Evolutionary conservation across 1,140 invertebrate genomes (phyloP), one percentile per base, ranked within the genome.

Genomic region (Sycophaga agraensis): DNA sequence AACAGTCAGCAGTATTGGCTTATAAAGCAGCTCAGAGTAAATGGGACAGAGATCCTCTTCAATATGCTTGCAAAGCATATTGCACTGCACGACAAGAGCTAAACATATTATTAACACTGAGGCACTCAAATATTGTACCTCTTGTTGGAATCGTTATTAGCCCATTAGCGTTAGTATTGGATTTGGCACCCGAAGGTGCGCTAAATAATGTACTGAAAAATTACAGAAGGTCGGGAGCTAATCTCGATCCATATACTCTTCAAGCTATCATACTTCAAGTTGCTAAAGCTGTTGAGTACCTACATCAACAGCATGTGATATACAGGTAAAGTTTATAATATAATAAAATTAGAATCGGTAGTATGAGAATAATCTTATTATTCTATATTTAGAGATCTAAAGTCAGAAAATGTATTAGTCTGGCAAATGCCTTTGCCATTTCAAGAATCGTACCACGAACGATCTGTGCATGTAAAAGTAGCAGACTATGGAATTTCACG

Each of bases 401-500:
- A 99, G 83, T 94, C 95, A 0, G 97, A 99, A 75, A 99, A 99
- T 82, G 94, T 99, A 45, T 77, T 99, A 1, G 95, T 99, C 7
- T 99, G 96, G 96, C 86, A 91, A 58, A 87, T 98, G 77, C 96
- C 96, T 0, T 75, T 84, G 1, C 89, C 89, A 0, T 89, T 91
- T 68, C 81, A 85, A 57, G 84, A 88, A 69, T 70, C 84, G 74
- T 43, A 51, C 21, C 48, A 63, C 17, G 61, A 63, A 11, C 81
- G 88, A 66, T 77, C 82, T 37, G 91, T 97, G 2, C 89, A 94
- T 68, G 89, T 98, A 16, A 97, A 97, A 77, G 84, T 99, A 7
- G 95, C 95, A 1, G 96, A 98, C 82, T 98, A 98, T 82, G 96
- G 95, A 14, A 97, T 98, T 64, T 97, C 94, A 72, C 82, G 96